Conservation (phyloP, 2,888 invertebrate species). For the Masnerella sp. region DNA sequence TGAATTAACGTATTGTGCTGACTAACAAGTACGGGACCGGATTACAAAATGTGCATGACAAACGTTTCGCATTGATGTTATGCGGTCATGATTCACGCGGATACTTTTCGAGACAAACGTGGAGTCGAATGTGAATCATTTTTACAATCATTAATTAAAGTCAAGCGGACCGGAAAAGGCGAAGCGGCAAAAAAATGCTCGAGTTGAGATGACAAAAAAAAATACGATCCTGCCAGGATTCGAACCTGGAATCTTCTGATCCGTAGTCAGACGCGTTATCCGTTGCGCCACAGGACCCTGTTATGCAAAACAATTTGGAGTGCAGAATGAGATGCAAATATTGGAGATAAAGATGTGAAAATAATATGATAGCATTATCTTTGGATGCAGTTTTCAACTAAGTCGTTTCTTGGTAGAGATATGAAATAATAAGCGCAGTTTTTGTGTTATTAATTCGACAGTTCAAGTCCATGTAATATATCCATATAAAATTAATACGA, state of each 20-base stretch:
- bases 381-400: neutral
- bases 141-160: conserved; percentile 82
- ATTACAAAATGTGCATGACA: conserved; percentile 56
- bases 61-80: conserved; percentile 46
- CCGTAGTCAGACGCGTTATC: conserved; percentile 86
- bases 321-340: neutral
- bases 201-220: conserved; percentile 26
- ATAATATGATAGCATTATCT: neutral
- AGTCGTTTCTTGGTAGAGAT: too few relatives aligned
- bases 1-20: conserved; percentile 49
- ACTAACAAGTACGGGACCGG: conserved; percentile 52
- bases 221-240: conserved; percentile 55
- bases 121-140: conserved; percentile 61
- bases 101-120: conserved; percentile 15
- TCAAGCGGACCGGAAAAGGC: conserved; percentile 77
- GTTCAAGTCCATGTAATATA: too few relatives aligned
- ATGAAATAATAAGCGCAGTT: too few relatives aligned
- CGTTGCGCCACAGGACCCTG: conserved; percentile 73
- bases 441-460: too few relatives aligned
- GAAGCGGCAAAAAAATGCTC: neutral
- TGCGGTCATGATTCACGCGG: conserved; percentile 46
- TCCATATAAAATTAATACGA: too few relatives aligned
- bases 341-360: too few relatives aligned
- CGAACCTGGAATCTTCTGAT: conserved; percentile 82
- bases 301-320: neutral